These are phyloP conservation scores for Acanthosepion lycidas DNA, from an alignment of 2,888 invertebrate species.

Conservation along the genomic window DNA sequence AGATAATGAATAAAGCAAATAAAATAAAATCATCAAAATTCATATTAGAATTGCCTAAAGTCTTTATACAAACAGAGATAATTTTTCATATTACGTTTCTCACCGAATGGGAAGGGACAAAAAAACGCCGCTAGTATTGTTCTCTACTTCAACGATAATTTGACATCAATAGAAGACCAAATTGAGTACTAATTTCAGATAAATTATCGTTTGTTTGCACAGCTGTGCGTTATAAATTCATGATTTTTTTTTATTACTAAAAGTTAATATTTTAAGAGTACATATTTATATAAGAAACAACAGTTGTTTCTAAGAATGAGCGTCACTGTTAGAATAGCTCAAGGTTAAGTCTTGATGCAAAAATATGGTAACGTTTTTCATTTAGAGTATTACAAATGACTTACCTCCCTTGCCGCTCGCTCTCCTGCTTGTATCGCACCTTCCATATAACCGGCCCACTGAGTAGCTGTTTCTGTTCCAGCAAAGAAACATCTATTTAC, in stretches of 20 bases:
- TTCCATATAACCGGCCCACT: slow-evolving; percentile 72
- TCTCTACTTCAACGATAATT: neutral
- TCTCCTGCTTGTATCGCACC: slow-evolving; percentile 71
- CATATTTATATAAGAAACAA: neutral
- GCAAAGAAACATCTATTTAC: slow-evolving; percentile 68
- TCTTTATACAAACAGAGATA: too few relatives aligned
- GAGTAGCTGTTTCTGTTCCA: slow-evolving; percentile 69
- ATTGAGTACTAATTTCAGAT: neutral
- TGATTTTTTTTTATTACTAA: neutral
- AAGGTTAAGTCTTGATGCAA: neutral
- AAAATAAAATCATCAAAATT: neutral
- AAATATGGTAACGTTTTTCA: neutral
- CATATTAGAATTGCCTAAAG: too few relatives aligned
- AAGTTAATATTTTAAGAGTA: neutral
- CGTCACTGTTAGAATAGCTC: neutral
- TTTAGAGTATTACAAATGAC: neutral
- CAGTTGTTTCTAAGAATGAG: neutral
- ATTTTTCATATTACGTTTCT: neutral
- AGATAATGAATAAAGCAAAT: neutral
- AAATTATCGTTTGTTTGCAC: neutral
- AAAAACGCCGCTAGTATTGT: neutral
- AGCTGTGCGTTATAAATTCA: neutral
- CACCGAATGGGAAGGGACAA: neutral
- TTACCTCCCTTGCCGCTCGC: slow-evolving; percentile 69
- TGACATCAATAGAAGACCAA: neutral